These are phyloP conservation scores for Papilio gigon DNA, from an alignment of 2,888 invertebrate genomes.

Conservation along the genomic window DNA sequence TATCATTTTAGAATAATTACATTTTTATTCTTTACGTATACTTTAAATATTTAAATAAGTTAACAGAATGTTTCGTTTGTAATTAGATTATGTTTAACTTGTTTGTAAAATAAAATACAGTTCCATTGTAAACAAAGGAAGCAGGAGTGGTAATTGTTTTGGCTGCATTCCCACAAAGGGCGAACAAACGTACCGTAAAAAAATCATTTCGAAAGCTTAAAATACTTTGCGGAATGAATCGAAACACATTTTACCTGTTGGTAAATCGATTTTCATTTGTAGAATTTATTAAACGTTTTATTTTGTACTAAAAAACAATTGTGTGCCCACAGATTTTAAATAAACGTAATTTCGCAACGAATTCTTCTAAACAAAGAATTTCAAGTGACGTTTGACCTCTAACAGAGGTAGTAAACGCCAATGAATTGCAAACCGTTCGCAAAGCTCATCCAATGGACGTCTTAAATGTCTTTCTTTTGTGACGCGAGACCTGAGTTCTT, in stretches of 20 bases:
- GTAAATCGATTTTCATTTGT: not conserved
- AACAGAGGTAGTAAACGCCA: too few relatives aligned
- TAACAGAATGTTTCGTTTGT: too few relatives aligned
- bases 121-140: slow-evolving; percentile 7
- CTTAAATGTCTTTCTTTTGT: not conserved
- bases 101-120: not conserved
- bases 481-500: not conserved
- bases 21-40: not conserved
- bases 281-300: too few relatives aligned
- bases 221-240: not conserved
- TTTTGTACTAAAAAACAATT: too few relatives aligned
- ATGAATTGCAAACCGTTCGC: too few relatives aligned
- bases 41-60: not conserved
- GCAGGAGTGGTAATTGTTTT: slow-evolving; percentile 22
- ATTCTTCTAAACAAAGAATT: not conserved
- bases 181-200: slow-evolving; percentile 8
- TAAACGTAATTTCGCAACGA: not conserved
- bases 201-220: slow-evolving; percentile 3
- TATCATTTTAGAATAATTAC: too few relatives aligned
- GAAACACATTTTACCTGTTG: not conserved
- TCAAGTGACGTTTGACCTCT: not conserved
- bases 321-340: too few relatives aligned
- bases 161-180: slow-evolving; percentile 15
- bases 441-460: not conserved
- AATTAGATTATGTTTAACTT: too few relatives aligned